Evolutionary conservation across 2,113 vertebrate species (phyloP).

Genomic region (Dendropsophus ebraccatus): DNA sequence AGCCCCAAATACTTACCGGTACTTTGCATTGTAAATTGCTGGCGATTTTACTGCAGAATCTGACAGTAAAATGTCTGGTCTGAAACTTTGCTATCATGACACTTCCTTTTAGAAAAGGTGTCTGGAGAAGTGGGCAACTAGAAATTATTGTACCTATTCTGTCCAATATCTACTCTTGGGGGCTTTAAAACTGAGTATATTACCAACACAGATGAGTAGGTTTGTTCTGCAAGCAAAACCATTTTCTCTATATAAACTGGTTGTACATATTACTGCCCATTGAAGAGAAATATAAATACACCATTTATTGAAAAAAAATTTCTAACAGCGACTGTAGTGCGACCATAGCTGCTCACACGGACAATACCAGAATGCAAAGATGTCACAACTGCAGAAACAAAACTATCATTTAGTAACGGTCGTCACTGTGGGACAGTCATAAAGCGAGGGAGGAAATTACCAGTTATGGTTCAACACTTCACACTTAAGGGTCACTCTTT

Average conservation of each 20-base stretch:
- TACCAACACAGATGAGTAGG: not conserved
- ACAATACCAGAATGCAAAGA: not conserved
- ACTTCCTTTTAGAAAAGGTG: not conserved
- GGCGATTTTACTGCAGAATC: no score
- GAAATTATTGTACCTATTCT: not conserved
- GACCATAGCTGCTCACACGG: not conserved
- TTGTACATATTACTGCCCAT: not conserved
- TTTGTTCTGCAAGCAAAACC: not conserved
- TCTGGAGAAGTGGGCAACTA: not conserved
- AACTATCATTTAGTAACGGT: conserved; percentile 24
- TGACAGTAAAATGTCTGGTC: no score
- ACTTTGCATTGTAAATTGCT: no score
- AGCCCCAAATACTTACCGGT: no score
- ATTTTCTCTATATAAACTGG: not conserved
- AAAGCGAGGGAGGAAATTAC: conserved; percentile 53
- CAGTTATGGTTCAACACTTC: conserved; percentile 51
- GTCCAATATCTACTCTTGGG: not conserved
- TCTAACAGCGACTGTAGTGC: not conserved
- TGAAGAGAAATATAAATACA: not conserved
- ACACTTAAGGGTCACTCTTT: conserved; percentile 47
- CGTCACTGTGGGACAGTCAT: conserved; percentile 31
- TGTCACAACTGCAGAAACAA: conserved; percentile 9
- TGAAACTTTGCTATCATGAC: no score
- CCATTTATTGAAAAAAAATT: not conserved
- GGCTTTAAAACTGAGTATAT: not conserved